These are phyloP conservation scores for Bursaphelenchus mucronatus DNA, from an alignment of 1,140 invertebrate species.

Conservation along the genomic window DNA sequence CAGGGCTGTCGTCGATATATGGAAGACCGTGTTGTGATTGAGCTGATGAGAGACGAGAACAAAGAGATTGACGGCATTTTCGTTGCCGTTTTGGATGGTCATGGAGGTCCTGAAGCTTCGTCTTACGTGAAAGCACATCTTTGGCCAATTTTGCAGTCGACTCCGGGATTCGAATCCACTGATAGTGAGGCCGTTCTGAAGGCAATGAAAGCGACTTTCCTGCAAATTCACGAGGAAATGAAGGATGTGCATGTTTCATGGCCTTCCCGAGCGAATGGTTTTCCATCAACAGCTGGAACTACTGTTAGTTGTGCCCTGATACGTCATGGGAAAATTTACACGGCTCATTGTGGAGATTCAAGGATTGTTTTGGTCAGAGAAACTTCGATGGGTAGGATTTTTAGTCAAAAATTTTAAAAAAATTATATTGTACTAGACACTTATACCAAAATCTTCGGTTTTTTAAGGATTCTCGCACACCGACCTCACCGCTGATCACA, in stretches of 20 bases:
- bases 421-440: too few species aligned
- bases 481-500: slow-evolving; percentile 22
- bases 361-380: slow-evolving; percentile 13
- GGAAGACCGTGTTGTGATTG: slow-evolving; percentile 20
- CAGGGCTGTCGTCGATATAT: slow-evolving; percentile 2
- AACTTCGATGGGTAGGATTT: too few species aligned
- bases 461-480: not conserved
- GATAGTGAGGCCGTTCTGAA: slow-evolving; percentile 10
- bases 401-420: too few species aligned
- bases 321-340: slow-evolving; percentile 11
- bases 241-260: not conserved
- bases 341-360: slow-evolving; percentile 15
- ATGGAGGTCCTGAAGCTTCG: not conserved
- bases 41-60: not conserved
- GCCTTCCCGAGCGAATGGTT: not conserved
- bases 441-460: too few species aligned
- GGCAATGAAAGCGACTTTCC: slow-evolving; percentile 13
- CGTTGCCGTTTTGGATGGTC: slow-evolving; percentile 3
- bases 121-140: slow-evolving; percentile 1
- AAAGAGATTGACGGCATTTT: slow-evolving; percentile 1
- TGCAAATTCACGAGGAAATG: slow-evolving; percentile 20
- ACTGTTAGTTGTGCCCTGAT: slow-evolving; percentile 7
- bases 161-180: not conserved
- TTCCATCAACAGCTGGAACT: slow-evolving; percentile 15
- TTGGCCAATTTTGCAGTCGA: slow-evolving; percentile 10